phyloP scores from a whole-genome alignment of 2,797 vertebrate genomes.

The Cryptoblepharus egeriae region DNA sequence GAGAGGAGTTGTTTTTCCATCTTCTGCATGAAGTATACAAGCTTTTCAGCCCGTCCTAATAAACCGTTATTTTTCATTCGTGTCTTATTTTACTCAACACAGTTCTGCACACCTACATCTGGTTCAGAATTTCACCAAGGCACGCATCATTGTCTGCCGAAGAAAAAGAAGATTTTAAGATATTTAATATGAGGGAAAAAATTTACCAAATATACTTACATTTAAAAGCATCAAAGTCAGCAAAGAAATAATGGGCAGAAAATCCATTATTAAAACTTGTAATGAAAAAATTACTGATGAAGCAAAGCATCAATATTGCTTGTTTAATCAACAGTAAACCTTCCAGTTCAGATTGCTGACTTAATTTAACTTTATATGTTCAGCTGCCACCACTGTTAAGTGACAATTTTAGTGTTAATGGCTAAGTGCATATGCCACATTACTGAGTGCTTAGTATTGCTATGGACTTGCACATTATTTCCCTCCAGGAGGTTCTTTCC shows the following conservation, averaged over 20 bases:
- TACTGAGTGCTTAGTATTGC: neutral
- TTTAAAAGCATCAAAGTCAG: neutral
- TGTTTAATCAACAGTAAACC: conserved; percentile 17
- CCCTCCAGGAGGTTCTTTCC: neutral
- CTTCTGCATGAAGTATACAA: conserved; percentile 58
- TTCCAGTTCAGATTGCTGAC: neutral
- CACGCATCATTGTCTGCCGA: conserved; percentile 88
- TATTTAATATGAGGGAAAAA: conserved; percentile 33
- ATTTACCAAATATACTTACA: neutral
- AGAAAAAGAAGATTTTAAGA: conserved; percentile 46
- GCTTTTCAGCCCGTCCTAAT: conserved; percentile 42
- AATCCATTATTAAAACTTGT: conserved; percentile 15
- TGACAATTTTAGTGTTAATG: neutral
- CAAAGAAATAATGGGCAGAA: neutral
- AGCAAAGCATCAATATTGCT: rapidly evolving
- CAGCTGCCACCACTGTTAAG: conserved; percentile 2
- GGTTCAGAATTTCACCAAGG: conserved; percentile 65
- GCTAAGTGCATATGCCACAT: neutral
- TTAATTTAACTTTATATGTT: neutral
- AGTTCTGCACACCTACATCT: conserved; percentile 41
- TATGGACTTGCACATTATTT: neutral
- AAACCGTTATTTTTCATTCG: conserved; percentile 46
- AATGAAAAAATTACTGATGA: neutral
- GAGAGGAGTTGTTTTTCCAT: conserved; percentile 54
- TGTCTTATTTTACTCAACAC: conserved; percentile 46